phyloP scores from a whole-genome alignment of 2,113 vertebrate species.

The Myanophis thanlyinensis region DNA sequence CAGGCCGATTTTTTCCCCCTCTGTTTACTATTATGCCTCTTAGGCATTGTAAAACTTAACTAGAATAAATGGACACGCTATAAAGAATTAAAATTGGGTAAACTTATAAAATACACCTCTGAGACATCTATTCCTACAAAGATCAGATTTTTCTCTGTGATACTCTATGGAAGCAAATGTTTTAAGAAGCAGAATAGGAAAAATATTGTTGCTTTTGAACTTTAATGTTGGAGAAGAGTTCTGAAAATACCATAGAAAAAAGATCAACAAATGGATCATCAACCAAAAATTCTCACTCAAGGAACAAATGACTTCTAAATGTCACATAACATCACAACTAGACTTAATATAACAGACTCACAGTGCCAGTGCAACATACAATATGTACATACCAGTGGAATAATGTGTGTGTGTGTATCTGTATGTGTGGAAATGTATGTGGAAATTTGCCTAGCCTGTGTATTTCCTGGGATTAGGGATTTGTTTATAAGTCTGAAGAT shows the following conservation, averaged over 20 bases:
- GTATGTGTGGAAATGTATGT: no score
- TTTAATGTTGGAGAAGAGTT: background rate
- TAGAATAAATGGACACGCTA: background rate
- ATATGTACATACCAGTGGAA: no score
- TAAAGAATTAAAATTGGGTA: background rate
- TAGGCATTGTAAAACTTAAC: background rate
- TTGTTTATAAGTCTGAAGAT: no score
- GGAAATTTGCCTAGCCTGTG: no score
- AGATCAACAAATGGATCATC: background rate
- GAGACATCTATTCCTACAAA: background rate
- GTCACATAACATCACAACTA: no score
- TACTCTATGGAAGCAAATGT: background rate
- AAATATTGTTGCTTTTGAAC: background rate
- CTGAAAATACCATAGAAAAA: background rate
- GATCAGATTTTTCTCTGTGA: background rate
- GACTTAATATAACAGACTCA: no score
- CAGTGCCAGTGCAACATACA: no score
- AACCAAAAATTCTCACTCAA: background rate
- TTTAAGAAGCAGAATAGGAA: background rate
- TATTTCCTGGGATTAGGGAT: no score
- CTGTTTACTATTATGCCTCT: background rate
- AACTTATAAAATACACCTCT: background rate
- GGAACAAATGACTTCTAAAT: no score
- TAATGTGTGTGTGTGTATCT: no score
- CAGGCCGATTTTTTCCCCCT: background rate